Evolutionary conservation across 1,140 invertebrate species (phyloP).

Genomic region (Coelopa frigida): DNA sequence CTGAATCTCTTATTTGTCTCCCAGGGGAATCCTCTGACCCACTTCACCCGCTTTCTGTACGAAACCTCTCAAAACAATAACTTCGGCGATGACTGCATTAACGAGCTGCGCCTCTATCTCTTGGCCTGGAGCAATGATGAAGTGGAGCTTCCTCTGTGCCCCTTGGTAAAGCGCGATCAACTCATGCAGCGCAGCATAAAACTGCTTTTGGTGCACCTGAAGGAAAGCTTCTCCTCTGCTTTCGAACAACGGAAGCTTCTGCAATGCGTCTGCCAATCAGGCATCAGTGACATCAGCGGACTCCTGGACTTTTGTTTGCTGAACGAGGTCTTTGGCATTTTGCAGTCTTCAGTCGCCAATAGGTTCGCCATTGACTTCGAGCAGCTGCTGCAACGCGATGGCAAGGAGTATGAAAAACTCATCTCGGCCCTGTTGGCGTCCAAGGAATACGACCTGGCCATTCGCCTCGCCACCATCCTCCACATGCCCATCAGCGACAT

Average conservation of each 20-base stretch:
- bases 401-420: conserved; percentile 25
- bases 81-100: conserved; percentile 29
- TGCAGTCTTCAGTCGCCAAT: conserved; percentile 20
- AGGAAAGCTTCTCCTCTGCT: conserved; percentile 30
- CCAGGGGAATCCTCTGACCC: conserved; percentile 25
- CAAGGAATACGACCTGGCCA: conserved; percentile 31
- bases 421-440: conserved; percentile 25
- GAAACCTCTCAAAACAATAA: conserved; percentile 24
- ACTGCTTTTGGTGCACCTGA: conserved; percentile 26
- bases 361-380: conserved; percentile 20
- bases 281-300: conserved; percentile 32
- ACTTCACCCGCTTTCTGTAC: conserved; percentile 31
- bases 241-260: conserved; percentile 33
- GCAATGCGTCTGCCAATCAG: conserved; percentile 33
- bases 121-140: conserved; percentile 32
- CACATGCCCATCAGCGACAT: conserved; percentile 36
- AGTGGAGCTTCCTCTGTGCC: conserved; percentile 27
- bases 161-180: conserved; percentile 16
- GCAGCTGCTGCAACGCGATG: conserved; percentile 22
- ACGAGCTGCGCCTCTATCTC: conserved; percentile 33
- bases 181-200: conserved; percentile 31
- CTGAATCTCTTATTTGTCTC: conserved; percentile 1
- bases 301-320: conserved; percentile 35
- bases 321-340: conserved; percentile 27
- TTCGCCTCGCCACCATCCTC: conserved; percentile 31